Base-by-base conservation (phyloP, 2,797 vertebrate genomes). In the Vultur gryphus region DNA sequence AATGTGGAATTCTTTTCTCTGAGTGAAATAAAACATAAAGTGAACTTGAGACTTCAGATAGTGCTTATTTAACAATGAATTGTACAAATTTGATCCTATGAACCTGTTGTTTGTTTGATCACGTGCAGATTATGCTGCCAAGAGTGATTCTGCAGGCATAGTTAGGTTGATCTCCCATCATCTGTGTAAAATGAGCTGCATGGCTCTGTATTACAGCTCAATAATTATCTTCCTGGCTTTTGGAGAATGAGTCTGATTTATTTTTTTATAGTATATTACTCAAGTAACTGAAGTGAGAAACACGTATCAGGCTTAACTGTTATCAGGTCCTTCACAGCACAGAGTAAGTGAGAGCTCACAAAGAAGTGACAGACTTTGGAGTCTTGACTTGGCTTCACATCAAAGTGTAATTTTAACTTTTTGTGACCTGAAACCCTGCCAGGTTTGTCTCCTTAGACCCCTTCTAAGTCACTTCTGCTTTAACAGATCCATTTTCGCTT, bases 391-490 rank as follows among this genome's bases (percentile, higher is more conserved):
- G 84, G 88, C 85, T 92, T 93, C 2, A 0, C 0, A 4, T 90
- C 93, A 76, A 4, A 79, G 81, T 90, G 69, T 84, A 84, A 94
- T 81, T 96, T 95, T 91, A 91, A 88, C 83, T 84, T 95, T 75
- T 52, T 66, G 85, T 66, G 77, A 86, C 62, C 81, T 91, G 80
- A 95, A 88, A 33, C 24, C 16, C 39, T 92, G 73, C 66, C 85
- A 90, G 16, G 52, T 92, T 93, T 82, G n/a, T 81, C 64, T 89
- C 59, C 39, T 82, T 58, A 82, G 61, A 48, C 35, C 24, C 41
- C 58, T 86, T 94, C 77, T 62, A 33, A 81, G 72, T 71, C 31
- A n/a, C 29, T 88, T 73, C 33, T 94, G 69, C 49, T 90, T 70
- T 54, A 49, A 41, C 33, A 88, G 76, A 37, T 85, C 4, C 2